These are phyloP conservation scores for Hemibagrus wyckioides DNA, from an alignment of 2,113 vertebrate species.

Conservation along the genomic window DNA sequence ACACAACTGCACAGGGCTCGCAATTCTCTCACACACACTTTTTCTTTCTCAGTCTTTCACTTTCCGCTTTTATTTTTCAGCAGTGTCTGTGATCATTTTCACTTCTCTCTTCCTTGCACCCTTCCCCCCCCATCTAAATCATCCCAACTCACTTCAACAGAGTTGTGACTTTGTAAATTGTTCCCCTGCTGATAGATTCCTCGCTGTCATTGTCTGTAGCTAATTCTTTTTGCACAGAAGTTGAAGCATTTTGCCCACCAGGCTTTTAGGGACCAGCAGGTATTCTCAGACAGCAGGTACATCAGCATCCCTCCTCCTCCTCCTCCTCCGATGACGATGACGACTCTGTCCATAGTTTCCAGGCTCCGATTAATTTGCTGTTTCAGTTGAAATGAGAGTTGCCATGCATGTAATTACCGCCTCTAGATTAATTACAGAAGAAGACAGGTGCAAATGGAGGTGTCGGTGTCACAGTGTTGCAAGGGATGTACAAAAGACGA, in stretches of 20 bases:
- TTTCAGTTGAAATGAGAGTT: constrained; percentile 62
- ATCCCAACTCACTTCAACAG: constrained; percentile 51
- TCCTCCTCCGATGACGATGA: neutral
- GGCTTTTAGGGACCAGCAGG: neutral
- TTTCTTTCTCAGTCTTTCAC: constrained; percentile 58
- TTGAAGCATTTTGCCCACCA: neutral
- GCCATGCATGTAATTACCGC: constrained; percentile 67
- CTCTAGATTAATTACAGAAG: constrained; percentile 70
- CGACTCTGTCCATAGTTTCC: constrained; percentile 25
- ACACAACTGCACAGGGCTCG: constrained; percentile 38
- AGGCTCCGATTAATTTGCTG: constrained; percentile 61
- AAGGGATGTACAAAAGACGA: neutral
- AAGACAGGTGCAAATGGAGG: constrained; percentile 63
- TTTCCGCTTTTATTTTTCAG: constrained; percentile 60
- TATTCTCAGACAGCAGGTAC: constrained; percentile 8
- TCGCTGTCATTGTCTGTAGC: constrained; percentile 43
- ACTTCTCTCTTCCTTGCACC: constrained; percentile 9
- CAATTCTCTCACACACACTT: constrained; percentile 49
- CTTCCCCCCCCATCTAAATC: constrained; percentile 32
- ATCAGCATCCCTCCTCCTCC: constrained; percentile 34
- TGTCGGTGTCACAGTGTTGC: constrained; percentile 54
- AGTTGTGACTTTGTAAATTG: constrained; percentile 64
- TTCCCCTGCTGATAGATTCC: constrained; percentile 55
- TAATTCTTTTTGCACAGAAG: constrained; percentile 43
- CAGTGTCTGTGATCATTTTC: constrained; percentile 32